A percentile compares a stretch with the other conserved stretches of the same genome.
Evolutionary conservation across 2,797 vertebrate species (phyloP).

Genomic region (Fundulus diaphanus): DNA sequence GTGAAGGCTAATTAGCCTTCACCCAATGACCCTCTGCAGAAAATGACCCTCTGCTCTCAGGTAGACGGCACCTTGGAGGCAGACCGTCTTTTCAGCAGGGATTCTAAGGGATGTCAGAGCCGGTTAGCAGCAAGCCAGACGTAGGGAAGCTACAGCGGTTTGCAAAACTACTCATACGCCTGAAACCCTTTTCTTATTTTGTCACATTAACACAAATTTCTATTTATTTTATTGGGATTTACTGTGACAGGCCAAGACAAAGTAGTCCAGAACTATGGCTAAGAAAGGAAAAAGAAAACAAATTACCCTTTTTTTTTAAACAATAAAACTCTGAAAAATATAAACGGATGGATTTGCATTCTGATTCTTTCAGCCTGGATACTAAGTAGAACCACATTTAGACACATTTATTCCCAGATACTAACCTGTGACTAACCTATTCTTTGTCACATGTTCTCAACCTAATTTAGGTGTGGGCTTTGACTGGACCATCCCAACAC

Average conservation of each 20-base stretch:
- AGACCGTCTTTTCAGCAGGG: slow-evolving; percentile 38
- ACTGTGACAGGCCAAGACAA: background rate
- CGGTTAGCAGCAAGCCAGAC: slow-evolving; percentile 66
- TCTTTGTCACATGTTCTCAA: background rate
- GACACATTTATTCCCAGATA: background rate
- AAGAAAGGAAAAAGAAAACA: background rate
- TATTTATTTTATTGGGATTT: background rate
- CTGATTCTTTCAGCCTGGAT: background rate
- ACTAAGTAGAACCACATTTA: background rate
- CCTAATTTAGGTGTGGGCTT: background rate
- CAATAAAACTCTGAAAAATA: background rate
- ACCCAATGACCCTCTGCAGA: slow-evolving; percentile 43
- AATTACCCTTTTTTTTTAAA: background rate
- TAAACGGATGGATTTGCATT: background rate
- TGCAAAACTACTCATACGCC: background rate
- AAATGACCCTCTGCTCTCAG: slow-evolving; percentile 30
- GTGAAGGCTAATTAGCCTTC: slow-evolving; percentile 49
- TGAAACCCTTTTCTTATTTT: background rate
- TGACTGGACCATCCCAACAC: background rate
- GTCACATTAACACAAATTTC: background rate
- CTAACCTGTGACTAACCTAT: too few relatives aligned
- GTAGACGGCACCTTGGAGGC: background rate
- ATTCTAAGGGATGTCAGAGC: slow-evolving; percentile 25
- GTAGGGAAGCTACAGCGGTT: slow-evolving; percentile 27
- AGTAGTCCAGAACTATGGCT: background rate